These are phyloP conservation scores for Desmodus rotundus DNA, from an alignment of 2,113 vertebrate genomes.

Conservation along the genomic window DNA sequence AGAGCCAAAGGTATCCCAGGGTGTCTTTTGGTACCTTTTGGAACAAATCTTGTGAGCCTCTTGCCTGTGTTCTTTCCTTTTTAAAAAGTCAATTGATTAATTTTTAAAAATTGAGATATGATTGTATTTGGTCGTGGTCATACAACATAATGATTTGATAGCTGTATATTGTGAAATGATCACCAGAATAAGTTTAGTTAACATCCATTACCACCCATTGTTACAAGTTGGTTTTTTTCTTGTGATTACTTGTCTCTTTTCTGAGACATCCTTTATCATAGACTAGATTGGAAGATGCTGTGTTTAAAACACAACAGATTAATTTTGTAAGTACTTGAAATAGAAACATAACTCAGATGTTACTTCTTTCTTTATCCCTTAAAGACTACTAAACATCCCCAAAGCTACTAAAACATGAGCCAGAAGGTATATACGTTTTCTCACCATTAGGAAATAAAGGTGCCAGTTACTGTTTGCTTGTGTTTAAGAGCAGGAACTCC, in stretches of 20 bases:
- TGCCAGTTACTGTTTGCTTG: background rate
- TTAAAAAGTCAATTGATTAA: background rate
- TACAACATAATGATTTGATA: background rate
- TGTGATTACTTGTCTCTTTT: background rate
- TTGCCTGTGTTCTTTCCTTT: background rate
- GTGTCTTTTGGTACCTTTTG: background rate
- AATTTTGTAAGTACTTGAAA: background rate
- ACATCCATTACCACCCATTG: background rate
- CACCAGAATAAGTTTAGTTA: background rate
- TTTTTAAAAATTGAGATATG: background rate
- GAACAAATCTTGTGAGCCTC: background rate
- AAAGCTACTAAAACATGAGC: background rate
- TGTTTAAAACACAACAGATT: conserved; percentile 5
- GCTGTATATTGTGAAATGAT: background rate
- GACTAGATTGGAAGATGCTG: background rate
- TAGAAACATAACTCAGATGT: background rate
- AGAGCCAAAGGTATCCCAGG: background rate
- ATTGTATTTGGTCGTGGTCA: background rate
- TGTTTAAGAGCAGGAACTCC: conserved; percentile 28
- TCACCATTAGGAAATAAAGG: background rate
- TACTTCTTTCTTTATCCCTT: background rate
- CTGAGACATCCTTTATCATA: background rate
- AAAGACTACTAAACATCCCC: background rate
- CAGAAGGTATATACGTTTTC: background rate
- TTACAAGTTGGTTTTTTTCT: background rate